A percentile compares a stretch with the other conserved stretches of the same genome.
Conservation (phyloP, 2,113 vertebrate species). For the Mobula birostris region DNA sequence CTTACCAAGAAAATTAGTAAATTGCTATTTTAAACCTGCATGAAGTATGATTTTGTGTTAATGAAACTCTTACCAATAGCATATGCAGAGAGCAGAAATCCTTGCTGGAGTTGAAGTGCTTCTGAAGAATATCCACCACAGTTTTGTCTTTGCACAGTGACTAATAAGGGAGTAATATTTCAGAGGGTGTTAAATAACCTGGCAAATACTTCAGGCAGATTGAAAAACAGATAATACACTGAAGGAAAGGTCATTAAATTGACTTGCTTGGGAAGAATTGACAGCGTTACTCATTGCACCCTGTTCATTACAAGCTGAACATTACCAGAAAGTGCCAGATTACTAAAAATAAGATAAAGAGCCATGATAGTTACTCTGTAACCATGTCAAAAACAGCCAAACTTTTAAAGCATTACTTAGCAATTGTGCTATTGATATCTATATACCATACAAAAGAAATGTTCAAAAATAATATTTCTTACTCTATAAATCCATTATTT, state of each 20-base stretch:
- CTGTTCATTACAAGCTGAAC: neutral
- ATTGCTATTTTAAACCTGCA: neutral
- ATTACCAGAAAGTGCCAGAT: neutral
- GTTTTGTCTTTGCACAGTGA: constrained; percentile 65
- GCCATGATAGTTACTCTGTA: neutral
- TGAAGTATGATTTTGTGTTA: neutral
- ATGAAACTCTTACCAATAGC: constrained; percentile 63
- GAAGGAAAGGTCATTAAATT: neutral
- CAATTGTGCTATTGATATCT: too few species aligned
- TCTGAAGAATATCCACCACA: constrained; percentile 63
- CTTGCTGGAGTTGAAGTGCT: constrained; percentile 71
- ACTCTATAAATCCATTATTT: too few species aligned
- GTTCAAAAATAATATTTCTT: too few species aligned
- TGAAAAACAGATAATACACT: neutral
- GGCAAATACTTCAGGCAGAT: neutral
- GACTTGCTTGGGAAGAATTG: neutral
- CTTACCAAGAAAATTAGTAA: constrained; percentile 12
- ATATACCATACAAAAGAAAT: too few species aligned
- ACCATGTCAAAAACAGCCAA: neutral
- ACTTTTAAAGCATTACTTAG: neutral
- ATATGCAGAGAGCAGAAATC: constrained; percentile 73
- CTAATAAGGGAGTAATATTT: constrained; percentile 49
- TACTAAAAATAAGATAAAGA: neutral
- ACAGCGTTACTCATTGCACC: neutral
- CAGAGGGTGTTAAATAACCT: neutral